Conservation (phyloP, 92 coral and sea anemone species). For the Pocillopora meandrina region DNA sequence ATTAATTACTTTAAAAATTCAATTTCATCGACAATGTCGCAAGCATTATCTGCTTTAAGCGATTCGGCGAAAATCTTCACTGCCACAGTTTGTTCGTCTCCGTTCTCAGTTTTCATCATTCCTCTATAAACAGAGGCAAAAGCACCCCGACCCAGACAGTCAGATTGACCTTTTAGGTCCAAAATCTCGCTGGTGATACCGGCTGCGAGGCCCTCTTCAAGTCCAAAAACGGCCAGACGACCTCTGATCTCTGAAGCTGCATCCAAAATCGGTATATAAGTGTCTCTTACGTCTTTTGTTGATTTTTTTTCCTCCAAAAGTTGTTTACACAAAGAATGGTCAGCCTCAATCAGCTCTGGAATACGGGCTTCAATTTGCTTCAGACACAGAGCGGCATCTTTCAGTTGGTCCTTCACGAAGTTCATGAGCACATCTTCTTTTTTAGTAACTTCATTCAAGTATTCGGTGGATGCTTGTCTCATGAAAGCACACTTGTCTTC, state of each 20-base stretch:
- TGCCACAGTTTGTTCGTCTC: slow-evolving; percentile 26
- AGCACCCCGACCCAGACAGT: slow-evolving; percentile 35
- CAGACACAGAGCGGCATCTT: slow-evolving; percentile 13
- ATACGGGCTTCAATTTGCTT: slow-evolving; percentile 15
- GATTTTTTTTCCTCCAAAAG: background rate
- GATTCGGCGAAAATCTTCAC: slow-evolving; percentile 16
- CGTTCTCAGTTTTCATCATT: slow-evolving; percentile 11
- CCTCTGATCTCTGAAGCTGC: background rate
- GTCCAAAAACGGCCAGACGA: slow-evolving; percentile 16
- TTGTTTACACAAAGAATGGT: slow-evolving; percentile 6
- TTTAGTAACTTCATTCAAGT: slow-evolving; percentile 1
- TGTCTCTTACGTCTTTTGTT: background rate
- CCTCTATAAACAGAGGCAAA: slow-evolving; percentile 52
- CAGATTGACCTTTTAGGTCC: slow-evolving; percentile 17
- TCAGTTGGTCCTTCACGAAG: slow-evolving; percentile 32
- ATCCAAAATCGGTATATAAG: slow-evolving; percentile 6
- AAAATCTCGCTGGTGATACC: slow-evolving; percentile 13
- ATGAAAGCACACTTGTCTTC: slow-evolving; percentile 30
- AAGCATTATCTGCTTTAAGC: slow-evolving; percentile 14
- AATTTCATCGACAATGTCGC: slow-evolving; percentile 9
- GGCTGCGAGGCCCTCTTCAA: slow-evolving; percentile 6
- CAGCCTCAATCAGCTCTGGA: slow-evolving; percentile 39
- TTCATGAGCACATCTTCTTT: background rate
- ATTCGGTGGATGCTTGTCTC: background rate
- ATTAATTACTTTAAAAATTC: slow-evolving; percentile 25